Conservation (phyloP, 2,888 invertebrate species). For the Malthinus flaveolus region DNA sequence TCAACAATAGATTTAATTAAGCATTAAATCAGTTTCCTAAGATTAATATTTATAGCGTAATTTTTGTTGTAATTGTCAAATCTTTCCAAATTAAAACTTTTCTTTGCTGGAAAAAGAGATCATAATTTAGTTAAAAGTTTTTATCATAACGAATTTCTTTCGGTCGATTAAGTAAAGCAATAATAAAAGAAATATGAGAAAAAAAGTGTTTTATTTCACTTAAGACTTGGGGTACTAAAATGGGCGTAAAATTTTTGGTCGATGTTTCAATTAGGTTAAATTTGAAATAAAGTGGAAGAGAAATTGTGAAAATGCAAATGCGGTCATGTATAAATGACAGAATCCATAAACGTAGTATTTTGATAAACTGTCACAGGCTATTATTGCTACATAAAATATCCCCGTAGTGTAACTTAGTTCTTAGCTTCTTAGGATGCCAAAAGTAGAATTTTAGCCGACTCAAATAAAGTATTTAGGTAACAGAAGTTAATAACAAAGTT, state of each 20-base stretch:
- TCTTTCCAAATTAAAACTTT: too few species aligned
- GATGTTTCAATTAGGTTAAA: conserved; percentile 17
- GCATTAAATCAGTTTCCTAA: too few species aligned
- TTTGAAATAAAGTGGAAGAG: conserved; percentile 4
- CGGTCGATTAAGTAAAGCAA: conserved; percentile 7
- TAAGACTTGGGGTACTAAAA: conserved; percentile 6
- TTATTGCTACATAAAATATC: conserved; percentile 26
- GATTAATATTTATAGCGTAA: too few species aligned
- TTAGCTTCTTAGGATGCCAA: conserved; percentile 4
- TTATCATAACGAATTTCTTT: conserved; percentile 1
- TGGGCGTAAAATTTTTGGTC: conserved; percentile 11
- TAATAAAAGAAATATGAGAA: conserved; percentile 3
- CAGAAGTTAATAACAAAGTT: conserved; percentile 29
- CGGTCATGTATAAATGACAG: conserved; percentile 17
- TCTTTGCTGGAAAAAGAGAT: not conserved
- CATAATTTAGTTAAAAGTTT: conserved; percentile 3
- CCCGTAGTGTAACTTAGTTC: not conserved
- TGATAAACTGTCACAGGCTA: conserved; percentile 25
- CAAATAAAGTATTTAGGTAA: conserved; percentile 30
- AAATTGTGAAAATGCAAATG: conserved; percentile 18
- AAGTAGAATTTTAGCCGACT: conserved; percentile 26
- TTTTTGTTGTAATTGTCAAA: too few species aligned
- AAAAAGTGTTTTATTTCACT: conserved; percentile 6
- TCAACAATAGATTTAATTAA: too few species aligned
- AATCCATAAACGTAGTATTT: conserved; percentile 22